Evolutionary conservation across 2,888 invertebrate genomes (phyloP), one percentile per base, ranked within the genome.

Genomic region (Yponomeuta evonymella): DNA sequence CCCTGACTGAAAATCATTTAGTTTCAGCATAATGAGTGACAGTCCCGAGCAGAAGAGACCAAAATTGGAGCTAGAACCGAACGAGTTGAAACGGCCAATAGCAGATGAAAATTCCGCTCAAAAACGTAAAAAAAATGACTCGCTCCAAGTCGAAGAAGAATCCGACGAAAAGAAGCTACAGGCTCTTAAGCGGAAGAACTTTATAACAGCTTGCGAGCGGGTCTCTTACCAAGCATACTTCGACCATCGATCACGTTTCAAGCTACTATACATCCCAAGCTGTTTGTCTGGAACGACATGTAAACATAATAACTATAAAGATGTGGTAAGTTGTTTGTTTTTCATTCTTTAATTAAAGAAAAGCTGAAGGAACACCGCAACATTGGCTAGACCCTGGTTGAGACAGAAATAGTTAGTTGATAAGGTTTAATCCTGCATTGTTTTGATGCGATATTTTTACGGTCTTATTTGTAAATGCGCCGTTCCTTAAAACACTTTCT

Each of bases 121-220:
- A 68, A 87, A 86, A 76, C 79, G 83, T 48, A n/a, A 74, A 11
- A 85, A 83, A 75, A 70, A 75, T 10, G 77, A 78, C 36, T 36
- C 33, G n/a, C 9, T n/a, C 62, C 73, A 67, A 73, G 76, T 63
- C 70, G 74, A 75, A 43, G 79, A 81, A 51, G 79, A 79, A 30
- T 82, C 70, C 29, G 36, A 63, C 11, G 63, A 67, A 30, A 66
- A 70, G 43, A 67, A 83, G 67, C 64, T 83, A 15, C 78, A 81
- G 67, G 76, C 80, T 30, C 78, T 76, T 73, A 85, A 79, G 74
- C 82, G 83, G 69, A 84, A 85, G 72, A 90, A 89, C 74, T 90
- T 90, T 73, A 78, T 90, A 0, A 82, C 79, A 72, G 89, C 90
- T 9, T 90, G 90, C 75, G 82, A 86, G 76, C 77, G 81, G 75